Evolutionary conservation across 2,888 invertebrate species (phyloP), one percentile per base, ranked within the genome.

Genomic region (Polydrusus pterygomalis): DNA sequence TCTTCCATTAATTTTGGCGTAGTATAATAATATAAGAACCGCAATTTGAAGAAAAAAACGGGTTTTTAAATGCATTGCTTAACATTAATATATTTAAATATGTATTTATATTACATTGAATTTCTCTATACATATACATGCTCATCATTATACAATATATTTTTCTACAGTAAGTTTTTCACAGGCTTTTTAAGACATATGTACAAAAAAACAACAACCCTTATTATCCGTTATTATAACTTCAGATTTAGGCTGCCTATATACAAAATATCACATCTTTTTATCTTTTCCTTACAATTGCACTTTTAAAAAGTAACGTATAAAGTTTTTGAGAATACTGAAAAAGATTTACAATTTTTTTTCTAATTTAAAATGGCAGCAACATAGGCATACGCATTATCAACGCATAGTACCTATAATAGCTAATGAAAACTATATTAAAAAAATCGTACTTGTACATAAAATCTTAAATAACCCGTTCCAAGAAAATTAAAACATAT

Each of bases 1-100:
- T n/a, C n/a, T n/a, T n/a, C n/a, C n/a, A n/a, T n/a, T n/a, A n/a
- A n/a, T n/a, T n/a, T n/a, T n/a, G n/a, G n/a, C n/a, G n/a, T n/a
- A n/a, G n/a, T n/a, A n/a, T n/a, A n/a, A n/a, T n/a, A n/a, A n/a
- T n/a, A n/a, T n/a, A n/a, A n/a, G n/a, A n/a, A n/a, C n/a, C n/a
- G n/a, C n/a, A n/a, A n/a, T n/a, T n/a, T n/a, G n/a, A n/a, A n/a
- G 25, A 25, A 25, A 25, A 5, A 25, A 25, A 25, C 25, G 5
- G 25, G 43, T 43, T 69, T 79, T 80, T 78, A 80, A 80, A 82
- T 83, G 83, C 83, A 83, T 79, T 82, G 79, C 82, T 83, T 83
- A 84, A 84, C 83, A 85, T 85, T 85, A 85, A 84, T 85, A 85
- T 85, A 85, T 87, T 85, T 85, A 85, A 84, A 84, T 83, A 84